Base-by-base conservation (phyloP, 1,140 invertebrate species). In the Bombus fervidus region DNA sequence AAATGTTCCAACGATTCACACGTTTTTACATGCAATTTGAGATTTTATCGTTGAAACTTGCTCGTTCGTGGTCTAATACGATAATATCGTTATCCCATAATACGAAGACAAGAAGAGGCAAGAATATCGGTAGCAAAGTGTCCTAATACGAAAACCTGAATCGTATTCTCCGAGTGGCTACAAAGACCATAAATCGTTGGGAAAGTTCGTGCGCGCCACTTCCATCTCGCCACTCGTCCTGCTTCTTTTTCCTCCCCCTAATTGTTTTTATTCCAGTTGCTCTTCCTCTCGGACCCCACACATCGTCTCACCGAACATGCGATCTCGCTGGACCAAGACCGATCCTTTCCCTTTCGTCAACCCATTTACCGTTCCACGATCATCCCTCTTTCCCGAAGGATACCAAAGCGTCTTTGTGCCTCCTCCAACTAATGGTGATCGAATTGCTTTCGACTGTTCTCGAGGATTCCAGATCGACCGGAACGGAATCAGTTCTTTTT, bases 201-300 rank as follows among this genome's bases (percentile, higher is more conserved):
- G 31, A 18, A 10, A 34, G 6, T 34, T 18, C 66, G 22, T 25
- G 15, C 31, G 41, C 43, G 28, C 3, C 47, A 39, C 47, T 80
- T 69, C 34, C 62, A 47, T 34, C 39, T 25, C 62, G n/a, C 53
- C 34, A 53, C 69, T 43, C 15, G 15, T 47, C 37, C 62, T 53
- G 34, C 18, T 25, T 81, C 39, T 22, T 43, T 57, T 34, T 22
- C 39, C 6, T 31, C 41, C 62, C 43, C 47, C 75, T 77, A 34
- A 76, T 62, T 73, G 34, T 77, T 84, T 86, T 78, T 69, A 64
- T 28, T 31, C 47, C 9, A 25, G 25, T 81, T 59, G 25, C 34
- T 8, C 41, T 37, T 28, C 43, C 12, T 18, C 31, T n/a, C 39
- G 39, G 28, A 41, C n/a, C 28, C 4, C 39, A 53, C 31, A 18